These are phyloP conservation scores for Poeciliopsis presidionis DNA, from an alignment of 2,797 vertebrate species.

Conservation along the genomic window DNA sequence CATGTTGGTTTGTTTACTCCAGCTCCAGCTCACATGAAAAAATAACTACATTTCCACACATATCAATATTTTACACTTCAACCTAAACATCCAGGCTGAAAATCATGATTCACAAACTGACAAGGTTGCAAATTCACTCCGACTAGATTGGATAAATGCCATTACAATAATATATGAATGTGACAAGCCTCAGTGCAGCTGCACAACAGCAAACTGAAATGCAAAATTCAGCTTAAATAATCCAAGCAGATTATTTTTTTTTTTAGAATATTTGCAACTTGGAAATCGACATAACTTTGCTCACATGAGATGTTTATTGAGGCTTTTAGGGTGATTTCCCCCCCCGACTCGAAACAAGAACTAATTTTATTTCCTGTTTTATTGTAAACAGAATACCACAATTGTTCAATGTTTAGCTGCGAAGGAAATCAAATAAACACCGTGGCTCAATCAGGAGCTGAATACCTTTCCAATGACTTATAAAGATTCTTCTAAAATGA, in stretches of 20 bases:
- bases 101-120: neutral
- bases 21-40: neutral
- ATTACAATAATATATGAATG: neutral
- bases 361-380: neutral
- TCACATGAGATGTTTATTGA: neutral
- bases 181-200: neutral
- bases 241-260: no score
- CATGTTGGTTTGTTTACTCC: neutral
- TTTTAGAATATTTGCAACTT: neutral
- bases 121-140: neutral
- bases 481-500: constrained; percentile 4
- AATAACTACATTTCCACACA: neutral
- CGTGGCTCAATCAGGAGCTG: neutral
- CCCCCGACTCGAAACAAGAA: neutral
- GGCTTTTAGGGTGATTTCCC: neutral
- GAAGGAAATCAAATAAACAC: neutral
- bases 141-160: neutral
- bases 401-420: neutral
- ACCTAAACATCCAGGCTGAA: neutral
- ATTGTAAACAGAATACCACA: neutral
- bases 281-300: neutral
- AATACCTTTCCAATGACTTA: neutral
- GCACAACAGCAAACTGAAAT: neutral
- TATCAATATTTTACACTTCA: neutral
- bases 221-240: neutral